These are phyloP conservation scores for Hemicordylus capensis DNA, from an alignment of 2,113 vertebrate species.

Conservation along the genomic window DNA sequence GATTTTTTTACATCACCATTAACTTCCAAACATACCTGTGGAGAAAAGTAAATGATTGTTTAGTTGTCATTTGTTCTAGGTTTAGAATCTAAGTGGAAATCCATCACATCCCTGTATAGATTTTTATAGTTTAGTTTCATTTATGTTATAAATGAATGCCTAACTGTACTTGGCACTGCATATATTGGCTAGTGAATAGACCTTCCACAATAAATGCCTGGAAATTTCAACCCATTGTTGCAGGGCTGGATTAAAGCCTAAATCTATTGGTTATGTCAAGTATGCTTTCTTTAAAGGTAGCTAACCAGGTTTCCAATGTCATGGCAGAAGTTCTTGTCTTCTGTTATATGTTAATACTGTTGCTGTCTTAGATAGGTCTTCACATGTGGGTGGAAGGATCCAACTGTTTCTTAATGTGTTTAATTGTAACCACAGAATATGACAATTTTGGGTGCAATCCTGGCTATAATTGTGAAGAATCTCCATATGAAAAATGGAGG, in stretches of 20 bases:
- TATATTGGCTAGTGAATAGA: constrained; percentile 10
- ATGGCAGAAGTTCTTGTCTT: background rate
- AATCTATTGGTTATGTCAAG: constrained; percentile 5
- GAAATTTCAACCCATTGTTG: constrained; percentile 7
- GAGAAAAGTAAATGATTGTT: constrained; percentile 28
- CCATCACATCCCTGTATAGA: constrained; percentile 30
- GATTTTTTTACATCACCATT: constrained; percentile 45
- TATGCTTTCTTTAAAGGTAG: background rate
- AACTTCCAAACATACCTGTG: constrained; percentile 28
- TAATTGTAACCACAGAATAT: constrained; percentile 24
- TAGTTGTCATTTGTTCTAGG: constrained; percentile 34
- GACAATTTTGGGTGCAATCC: background rate
- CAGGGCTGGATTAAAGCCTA: constrained; percentile 25
- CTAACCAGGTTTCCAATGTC: background rate
- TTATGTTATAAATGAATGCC: constrained; percentile 22
- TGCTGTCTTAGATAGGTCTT: constrained; percentile 34
- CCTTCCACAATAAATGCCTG: constrained; percentile 19
- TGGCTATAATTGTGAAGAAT: background rate
- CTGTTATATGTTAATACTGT: constrained; percentile 26
- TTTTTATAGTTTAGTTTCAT: constrained; percentile 34
- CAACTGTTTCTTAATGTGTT: constrained; percentile 23
- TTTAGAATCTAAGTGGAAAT: constrained; percentile 23
- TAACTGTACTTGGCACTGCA: constrained; percentile 21
- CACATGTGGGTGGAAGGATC: constrained; percentile 21
- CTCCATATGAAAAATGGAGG: background rate